A percentile compares a stretch with the other conserved stretches of the same genome.
Conservation (phyloP, 2,113 vertebrate genomes). For the Ceyx melanurus region DNA sequence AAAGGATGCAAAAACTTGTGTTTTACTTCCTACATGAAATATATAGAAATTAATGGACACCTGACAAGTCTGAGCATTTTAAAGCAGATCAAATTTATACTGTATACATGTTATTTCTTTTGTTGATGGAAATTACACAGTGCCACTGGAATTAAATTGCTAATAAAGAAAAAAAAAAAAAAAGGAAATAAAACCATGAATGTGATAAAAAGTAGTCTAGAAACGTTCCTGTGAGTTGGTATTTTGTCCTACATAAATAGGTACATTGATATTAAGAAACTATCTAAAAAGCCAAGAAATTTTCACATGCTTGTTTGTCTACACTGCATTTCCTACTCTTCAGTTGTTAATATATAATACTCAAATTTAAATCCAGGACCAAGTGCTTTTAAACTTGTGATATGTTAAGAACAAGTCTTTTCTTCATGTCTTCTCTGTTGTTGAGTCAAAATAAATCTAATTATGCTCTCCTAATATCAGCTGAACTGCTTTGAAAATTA, state of each 20-base stretch:
- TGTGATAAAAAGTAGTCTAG: neutral
- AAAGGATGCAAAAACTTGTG: constrained; percentile 59
- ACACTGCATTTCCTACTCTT: neutral
- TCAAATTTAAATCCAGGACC: neutral
- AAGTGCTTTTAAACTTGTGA: neutral
- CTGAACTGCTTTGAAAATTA: neutral
- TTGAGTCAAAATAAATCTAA: neutral
- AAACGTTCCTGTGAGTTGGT: neutral
- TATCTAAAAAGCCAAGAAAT: neutral
- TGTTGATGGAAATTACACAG: constrained; percentile 56
- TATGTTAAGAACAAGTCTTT: neutral
- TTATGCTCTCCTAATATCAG: neutral
- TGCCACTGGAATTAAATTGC: constrained; percentile 10
- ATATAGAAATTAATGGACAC: constrained; percentile 43
- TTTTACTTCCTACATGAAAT: constrained; percentile 44
- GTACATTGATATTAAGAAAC: neutral
- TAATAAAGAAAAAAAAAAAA: neutral
- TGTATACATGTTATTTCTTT: constrained; percentile 55
- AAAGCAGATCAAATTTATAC: constrained; percentile 31
- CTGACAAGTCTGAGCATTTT: constrained; percentile 31
- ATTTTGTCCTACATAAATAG: neutral
- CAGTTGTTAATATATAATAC: neutral
- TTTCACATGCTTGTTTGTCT: neutral
- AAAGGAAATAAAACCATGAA: neutral
- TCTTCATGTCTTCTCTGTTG: neutral